Evolutionary conservation across 2,888 invertebrate genomes (phyloP), one percentile per base, ranked within the genome.

Genomic region (Eupeodes luniger): DNA sequence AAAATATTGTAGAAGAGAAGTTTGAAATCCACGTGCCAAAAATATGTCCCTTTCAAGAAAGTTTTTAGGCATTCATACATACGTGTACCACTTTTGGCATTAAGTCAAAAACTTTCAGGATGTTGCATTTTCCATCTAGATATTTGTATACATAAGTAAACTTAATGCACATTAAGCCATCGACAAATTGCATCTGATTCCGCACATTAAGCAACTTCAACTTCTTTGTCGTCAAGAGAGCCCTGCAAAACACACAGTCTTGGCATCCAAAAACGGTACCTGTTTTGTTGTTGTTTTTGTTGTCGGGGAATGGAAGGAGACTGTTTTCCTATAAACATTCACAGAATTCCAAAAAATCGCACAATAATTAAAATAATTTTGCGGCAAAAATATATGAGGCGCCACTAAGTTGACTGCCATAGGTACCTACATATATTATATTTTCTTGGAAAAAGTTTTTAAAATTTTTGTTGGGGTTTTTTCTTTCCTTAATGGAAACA

Each of bases 301-400:
- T 55, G 19, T 19, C 27, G 44, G 6, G 62, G 61, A 55, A 16
- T 40, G 12, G 12, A 27, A 66, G 49, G 7, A 47, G 7, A 34
- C 34, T 72, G 11, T 16, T 49, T 9, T n/a, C 51, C 16, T 14
- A 16, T 4, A 14, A 40, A 9, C 7, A 4, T 57, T 16, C 12
- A 40, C 0, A 36, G 47, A 16, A 69, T 47, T 55, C 47, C 47
- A 27, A 59, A 57, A 49, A 78, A 74, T 64, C 76, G 27, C 49
- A 78, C 72, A 59, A 57, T 85, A 85, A 88, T 88, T 88, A 85
- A 88, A 88, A 88, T 85, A 75, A 84, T 88, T 88, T 78, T 78
- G 81, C 81, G 57, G 69, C 34, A 72, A 27, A 79, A 85, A 85
- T 85, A 85, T 88, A 85, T 80, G 74, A 81, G 88, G 88, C 88